These are phyloP conservation scores for Erpornis zantholeuca DNA, from an alignment of 2,113 vertebrate genomes.

Conservation along the genomic window DNA sequence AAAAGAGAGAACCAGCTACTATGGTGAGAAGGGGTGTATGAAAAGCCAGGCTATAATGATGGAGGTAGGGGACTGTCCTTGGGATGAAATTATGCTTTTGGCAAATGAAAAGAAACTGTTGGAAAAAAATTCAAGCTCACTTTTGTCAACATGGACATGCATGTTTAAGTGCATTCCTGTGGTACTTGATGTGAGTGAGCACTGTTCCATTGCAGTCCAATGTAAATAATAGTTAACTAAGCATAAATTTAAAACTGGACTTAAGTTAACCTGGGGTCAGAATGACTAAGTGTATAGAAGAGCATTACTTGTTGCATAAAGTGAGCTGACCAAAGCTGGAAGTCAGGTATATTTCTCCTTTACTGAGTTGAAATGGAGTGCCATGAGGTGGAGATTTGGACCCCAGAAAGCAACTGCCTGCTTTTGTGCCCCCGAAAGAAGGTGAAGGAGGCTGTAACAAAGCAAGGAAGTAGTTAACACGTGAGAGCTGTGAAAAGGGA, in stretches of 20 bases:
- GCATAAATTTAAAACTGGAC: neutral
- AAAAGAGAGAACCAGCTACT: neutral
- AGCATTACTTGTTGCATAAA: neutral
- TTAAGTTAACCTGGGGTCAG: neutral
- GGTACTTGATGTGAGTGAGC: neutral
- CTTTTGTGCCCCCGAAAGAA: neutral
- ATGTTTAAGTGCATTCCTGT: neutral
- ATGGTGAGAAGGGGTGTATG: neutral
- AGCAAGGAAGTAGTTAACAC: neutral
- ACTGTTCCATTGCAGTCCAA: neutral
- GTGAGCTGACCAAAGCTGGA: neutral
- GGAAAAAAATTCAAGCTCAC: neutral
- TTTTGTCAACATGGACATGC: neutral
- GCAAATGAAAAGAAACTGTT: neutral
- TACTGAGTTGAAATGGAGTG: neutral
- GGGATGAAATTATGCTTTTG: neutral
- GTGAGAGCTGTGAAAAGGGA: neutral
- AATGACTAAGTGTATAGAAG: neutral
- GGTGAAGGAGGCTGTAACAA: neutral
- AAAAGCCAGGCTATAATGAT: neutral
- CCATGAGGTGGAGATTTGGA: neutral
- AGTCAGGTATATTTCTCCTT: neutral
- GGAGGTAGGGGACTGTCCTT: neutral
- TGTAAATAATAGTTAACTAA: conserved; percentile 13
- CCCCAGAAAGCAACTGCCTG: neutral